A percentile compares a stretch with the other conserved stretches of the same genome.
Evolutionary conservation across 2,888 invertebrate species (phyloP).

Genomic region (Cyclophora albipunctata): DNA sequence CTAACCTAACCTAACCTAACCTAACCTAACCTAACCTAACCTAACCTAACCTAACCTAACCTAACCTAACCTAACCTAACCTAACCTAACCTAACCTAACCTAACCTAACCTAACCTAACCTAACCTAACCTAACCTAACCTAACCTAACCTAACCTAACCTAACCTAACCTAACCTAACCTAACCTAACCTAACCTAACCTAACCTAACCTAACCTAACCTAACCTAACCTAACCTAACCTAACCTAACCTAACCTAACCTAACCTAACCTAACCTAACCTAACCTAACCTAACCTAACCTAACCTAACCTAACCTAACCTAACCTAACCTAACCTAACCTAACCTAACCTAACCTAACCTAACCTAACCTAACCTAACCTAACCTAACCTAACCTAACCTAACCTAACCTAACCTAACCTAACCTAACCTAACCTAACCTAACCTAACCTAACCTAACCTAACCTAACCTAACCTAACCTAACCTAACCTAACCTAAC

Average conservation of each 20-base stretch:
- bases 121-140: conserved; percentile 20
- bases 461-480: conserved; percentile 15
- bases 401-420: conserved; percentile 10
- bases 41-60: conserved; percentile 14
- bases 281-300: conserved; percentile 18
- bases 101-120: conserved; percentile 18
- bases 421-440: conserved; percentile 10
- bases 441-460: conserved; percentile 13
- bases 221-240: conserved; percentile 19
- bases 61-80: conserved; percentile 19
- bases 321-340: conserved; percentile 16
- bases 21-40: conserved; percentile 16
- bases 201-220: conserved; percentile 20
- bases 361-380: conserved; percentile 8
- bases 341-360: conserved; percentile 13
- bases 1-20: conserved; percentile 19
- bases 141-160: conserved; percentile 21
- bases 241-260: conserved; percentile 17
- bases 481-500: conserved; percentile 17
- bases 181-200: conserved; percentile 21
- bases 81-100: conserved; percentile 18
- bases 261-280: conserved; percentile 13
- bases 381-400: conserved; percentile 7
- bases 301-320: conserved; percentile 18
- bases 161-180: conserved; percentile 22